Evolutionary conservation across 92 coral and sea anemone genomes (phyloP), one percentile per base, ranked within the genome.

Genomic region (Virgularia gustaviana): DNA sequence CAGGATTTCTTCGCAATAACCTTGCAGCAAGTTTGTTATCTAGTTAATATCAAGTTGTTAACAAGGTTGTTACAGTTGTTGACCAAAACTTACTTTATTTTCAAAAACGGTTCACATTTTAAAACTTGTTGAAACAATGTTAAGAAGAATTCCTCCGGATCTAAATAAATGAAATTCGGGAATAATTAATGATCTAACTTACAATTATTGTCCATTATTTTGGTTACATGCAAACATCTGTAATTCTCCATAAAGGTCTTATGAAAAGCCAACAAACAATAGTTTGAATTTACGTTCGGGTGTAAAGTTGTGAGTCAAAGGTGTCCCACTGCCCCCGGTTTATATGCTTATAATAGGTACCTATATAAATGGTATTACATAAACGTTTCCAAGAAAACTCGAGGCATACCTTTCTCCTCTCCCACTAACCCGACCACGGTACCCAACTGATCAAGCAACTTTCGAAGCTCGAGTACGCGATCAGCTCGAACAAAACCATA

Each of bases 81-180:
- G n/a, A 52, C 5, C 3, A 52, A 25, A 15, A 19, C 92, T 87
- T 65, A 87, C 92, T 87, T 87, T 7, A 92, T 78, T 72, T 85
- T 88, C 42, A 92, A 84, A 72, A 86, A 87, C 36, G 98, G 88
- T 12, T 92, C 96, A 8, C 88, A 73, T 62, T 89, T 89, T 57
- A 92, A 80, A n/a, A 92, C 98, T 81, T 92, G 96, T 22, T 89
- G 90, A 12, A 92, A 83, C 31, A 92, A 87, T 24, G 98, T 84
- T 62, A 84, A 81, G 0, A 92, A 79, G 60, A 92, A 92, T 68
- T 92, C 98, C 41, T 92, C 98, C 19, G 98, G 98, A 62, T 92
- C 98, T 92, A 70, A 4, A 59, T 71, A 6, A 45, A 22, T n/a
- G n/a, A 15, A 33, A 54, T 47, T 18, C 24, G 42, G 9, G 27